Evolutionary conservation across 2,888 invertebrate species (phyloP).

Genomic region (Scaptomyza cyrtandrae): DNA sequence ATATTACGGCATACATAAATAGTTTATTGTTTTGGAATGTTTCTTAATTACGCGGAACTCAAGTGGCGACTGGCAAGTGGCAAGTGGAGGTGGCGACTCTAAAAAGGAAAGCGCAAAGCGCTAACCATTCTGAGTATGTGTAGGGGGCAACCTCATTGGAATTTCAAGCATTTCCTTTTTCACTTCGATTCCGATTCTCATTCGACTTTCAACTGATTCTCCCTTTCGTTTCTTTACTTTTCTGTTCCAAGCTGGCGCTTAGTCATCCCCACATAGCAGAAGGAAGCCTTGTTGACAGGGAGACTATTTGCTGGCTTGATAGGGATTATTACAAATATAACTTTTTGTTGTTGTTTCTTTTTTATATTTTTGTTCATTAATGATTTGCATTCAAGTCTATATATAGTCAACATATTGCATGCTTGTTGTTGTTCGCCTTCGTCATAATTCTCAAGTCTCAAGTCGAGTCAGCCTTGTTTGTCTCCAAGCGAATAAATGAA

Average conservation of each 20-base stretch:
- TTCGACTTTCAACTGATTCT: conserved; percentile 22
- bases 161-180: conserved; percentile 68
- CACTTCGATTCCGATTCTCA: conserved; percentile 40
- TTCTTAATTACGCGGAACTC: conserved; percentile 78
- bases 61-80: conserved; percentile 65
- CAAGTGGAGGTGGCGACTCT: conserved; percentile 32
- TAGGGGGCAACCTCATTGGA: conserved; percentile 59
- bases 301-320: conserved; percentile 49
- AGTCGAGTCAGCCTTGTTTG: conserved; percentile 42
- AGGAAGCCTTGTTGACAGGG: conserved; percentile 43
- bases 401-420: conserved; percentile 38
- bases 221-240: not conserved
- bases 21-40: conserved; percentile 75
- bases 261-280: conserved; percentile 36
- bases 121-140: not conserved
- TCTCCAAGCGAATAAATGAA: conserved; percentile 29
- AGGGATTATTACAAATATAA: conserved; percentile 55
- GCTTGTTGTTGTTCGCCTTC: conserved; percentile 30
- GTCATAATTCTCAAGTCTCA: conserved; percentile 19
- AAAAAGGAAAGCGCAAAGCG: conserved; percentile 30
- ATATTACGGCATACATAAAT: conserved; percentile 52
- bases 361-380: conserved; percentile 19
- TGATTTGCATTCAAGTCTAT: conserved; percentile 39
- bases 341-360: conserved; percentile 30
- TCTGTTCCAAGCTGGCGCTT: conserved; percentile 22